Percentiles rank a stretch among this genome's conserved stretches.
Evolutionary conservation across 2,113 vertebrate species (phyloP).

Genomic region (Piliocolobus tephrosceles): DNA sequence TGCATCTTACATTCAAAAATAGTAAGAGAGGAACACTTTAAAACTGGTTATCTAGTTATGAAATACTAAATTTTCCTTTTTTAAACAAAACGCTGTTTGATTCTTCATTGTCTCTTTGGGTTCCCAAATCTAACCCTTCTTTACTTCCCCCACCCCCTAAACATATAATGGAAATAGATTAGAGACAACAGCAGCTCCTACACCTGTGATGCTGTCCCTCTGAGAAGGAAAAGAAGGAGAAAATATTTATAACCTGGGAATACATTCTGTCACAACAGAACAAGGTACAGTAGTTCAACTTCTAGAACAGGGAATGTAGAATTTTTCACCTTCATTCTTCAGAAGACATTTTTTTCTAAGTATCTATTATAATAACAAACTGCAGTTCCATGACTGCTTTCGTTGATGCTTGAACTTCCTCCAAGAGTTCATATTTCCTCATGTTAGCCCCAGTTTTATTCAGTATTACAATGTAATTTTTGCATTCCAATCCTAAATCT

Average conservation of each 20-base stretch:
- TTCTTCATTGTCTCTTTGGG: background rate
- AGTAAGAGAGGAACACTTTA: background rate
- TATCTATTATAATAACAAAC: background rate
- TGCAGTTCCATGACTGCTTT: background rate
- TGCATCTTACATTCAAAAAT: background rate
- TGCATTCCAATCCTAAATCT: slow-evolving; percentile 27
- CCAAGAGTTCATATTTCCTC: background rate
- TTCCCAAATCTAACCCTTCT: background rate
- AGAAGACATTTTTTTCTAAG: slow-evolving; percentile 2
- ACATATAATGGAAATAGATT: background rate
- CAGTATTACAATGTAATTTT: background rate
- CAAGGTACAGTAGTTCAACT: background rate
- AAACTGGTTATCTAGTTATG: background rate
- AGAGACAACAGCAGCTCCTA: background rate
- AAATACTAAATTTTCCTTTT: background rate
- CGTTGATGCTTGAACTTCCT: background rate
- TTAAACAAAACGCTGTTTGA: background rate
- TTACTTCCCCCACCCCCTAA: background rate
- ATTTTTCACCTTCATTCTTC: background rate
- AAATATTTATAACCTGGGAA: background rate
- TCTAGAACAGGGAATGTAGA: background rate
- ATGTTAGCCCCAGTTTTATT: background rate
- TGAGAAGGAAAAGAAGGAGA: background rate
- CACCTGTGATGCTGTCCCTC: background rate
- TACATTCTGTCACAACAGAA: background rate